A percentile compares a stretch with the other conserved stretches of the same genome.
Evolutionary conservation across 2,797 vertebrate genomes (phyloP).

Genomic region (Pseudocheirus occidentalis): DNA sequence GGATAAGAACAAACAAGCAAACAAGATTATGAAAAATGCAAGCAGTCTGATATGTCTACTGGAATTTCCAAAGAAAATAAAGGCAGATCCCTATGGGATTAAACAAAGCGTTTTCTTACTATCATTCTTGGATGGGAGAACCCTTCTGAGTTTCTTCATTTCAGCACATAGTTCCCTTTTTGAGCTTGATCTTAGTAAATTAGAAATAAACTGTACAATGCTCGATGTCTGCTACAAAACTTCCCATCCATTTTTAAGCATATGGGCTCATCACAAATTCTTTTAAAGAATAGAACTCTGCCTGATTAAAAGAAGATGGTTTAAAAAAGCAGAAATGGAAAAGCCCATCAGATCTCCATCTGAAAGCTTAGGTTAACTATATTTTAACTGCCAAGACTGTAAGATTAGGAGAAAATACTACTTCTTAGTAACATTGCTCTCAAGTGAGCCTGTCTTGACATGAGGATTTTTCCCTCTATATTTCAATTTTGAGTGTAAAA

Average conservation of each 20-base stretch:
- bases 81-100: conserved; percentile 73
- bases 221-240: conserved; percentile 74
- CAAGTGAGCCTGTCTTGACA: not conserved
- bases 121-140: conserved; percentile 73
- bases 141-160: conserved; percentile 66
- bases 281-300: conserved; percentile 57
- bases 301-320: conserved; percentile 5
- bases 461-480: not conserved
- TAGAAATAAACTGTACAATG: conserved; percentile 74
- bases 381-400: not conserved
- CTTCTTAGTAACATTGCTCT: not conserved
- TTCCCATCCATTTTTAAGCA: conserved; percentile 74
- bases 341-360: not conserved
- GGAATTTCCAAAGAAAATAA: conserved; percentile 66
- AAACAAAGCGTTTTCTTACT: conserved; percentile 72
- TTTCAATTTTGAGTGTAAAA: not conserved
- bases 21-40: not conserved
- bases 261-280: conserved; percentile 75
- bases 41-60: conserved; percentile 60
- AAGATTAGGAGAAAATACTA: not conserved
- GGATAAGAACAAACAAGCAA: not conserved
- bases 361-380: not conserved
- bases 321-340: not conserved
- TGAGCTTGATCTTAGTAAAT: conserved; percentile 70
- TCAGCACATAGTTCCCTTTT: conserved; percentile 57